Percentiles rank a stretch among this genome's conserved stretches.
Evolutionary conservation across 2,113 vertebrate genomes (phyloP).

Genomic region (Sylvilagus bachmani): DNA sequence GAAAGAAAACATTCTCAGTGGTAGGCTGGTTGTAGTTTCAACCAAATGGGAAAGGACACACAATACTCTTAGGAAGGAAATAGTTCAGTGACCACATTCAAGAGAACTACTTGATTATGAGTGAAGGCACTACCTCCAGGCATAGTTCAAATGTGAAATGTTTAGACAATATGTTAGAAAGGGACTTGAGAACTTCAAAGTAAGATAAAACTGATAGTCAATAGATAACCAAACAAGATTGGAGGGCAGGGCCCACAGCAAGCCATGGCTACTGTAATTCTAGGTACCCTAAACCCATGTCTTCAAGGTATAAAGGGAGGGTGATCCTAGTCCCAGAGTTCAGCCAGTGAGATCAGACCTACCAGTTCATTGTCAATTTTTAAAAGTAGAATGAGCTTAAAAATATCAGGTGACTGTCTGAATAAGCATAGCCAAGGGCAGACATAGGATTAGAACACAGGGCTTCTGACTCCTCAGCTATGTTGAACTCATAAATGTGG

Average conservation of each 20-base stretch:
- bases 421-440: not conserved
- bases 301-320: not conserved
- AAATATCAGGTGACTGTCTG: not conserved
- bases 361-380: not conserved
- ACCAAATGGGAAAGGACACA: not conserved
- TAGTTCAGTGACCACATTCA: accelerated
- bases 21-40: not conserved
- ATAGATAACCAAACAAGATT: not conserved
- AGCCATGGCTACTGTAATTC: not conserved
- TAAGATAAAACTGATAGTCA: not conserved
- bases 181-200: not conserved
- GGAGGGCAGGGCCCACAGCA: not conserved
- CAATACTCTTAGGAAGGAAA: not conserved
- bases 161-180: not conserved
- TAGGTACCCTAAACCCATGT: not conserved
- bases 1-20: not conserved
- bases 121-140: not conserved
- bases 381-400: not conserved
- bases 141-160: not conserved
- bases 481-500: not conserved
- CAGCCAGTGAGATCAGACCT: not conserved
- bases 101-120: not conserved
- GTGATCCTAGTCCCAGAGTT: not conserved
- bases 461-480: not conserved
- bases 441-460: too few species aligned